Evolutionary conservation across 2,113 vertebrate species (phyloP).

Genomic region (Shinisaurus crocodilurus): DNA sequence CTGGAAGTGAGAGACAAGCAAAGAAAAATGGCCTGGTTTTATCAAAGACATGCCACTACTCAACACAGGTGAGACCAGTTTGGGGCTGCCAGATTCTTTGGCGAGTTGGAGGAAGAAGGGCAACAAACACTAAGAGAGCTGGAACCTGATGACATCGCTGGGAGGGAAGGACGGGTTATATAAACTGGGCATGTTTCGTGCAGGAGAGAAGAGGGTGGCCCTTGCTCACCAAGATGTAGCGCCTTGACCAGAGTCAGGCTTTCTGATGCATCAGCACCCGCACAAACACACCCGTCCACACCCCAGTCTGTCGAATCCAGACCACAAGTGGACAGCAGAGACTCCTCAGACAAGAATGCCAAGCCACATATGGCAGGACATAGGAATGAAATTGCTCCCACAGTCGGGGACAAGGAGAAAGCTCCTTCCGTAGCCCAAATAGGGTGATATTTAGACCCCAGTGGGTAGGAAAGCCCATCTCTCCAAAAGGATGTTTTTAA

Average conservation of each 20-base stretch:
- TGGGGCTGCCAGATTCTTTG: too few species aligned
- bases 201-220: too few species aligned
- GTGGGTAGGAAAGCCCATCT: too few species aligned
- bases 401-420: too few species aligned
- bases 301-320: background rate
- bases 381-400: too few species aligned
- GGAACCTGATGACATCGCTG: too few species aligned
- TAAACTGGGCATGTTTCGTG: background rate
- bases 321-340: background rate
- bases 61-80: background rate
- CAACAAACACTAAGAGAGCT: too few species aligned
- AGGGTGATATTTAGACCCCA: too few species aligned
- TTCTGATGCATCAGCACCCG: background rate
- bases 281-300: background rate
- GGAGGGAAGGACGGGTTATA: background rate
- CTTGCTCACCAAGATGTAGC: too few species aligned
- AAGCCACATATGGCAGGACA: too few species aligned
- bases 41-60: background rate
- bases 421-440: too few species aligned
- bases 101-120: background rate
- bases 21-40: background rate
- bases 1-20: background rate
- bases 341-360: background rate
- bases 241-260: background rate
- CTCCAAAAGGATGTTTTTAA: too few species aligned